Conservation (phyloP, 2,888 invertebrate species). For the Spodoptera littoralis region DNA sequence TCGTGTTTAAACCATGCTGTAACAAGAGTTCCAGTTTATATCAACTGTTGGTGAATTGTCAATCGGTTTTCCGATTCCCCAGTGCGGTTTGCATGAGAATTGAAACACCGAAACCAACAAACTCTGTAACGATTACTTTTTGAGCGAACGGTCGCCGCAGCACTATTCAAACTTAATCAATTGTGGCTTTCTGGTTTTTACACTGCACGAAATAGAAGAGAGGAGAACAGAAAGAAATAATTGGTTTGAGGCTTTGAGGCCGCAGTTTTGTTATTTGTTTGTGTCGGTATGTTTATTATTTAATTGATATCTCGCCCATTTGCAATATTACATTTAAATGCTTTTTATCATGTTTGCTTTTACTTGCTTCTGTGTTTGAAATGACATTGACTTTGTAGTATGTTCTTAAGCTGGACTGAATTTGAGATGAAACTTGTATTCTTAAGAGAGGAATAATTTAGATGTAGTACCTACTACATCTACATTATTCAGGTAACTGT, state of each 20-base stretch:
- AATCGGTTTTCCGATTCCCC: constrained; percentile 62
- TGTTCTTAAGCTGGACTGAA: no score
- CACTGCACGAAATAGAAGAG: constrained; percentile 10
- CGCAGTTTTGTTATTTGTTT: constrained; percentile 6
- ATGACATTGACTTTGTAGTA: no score
- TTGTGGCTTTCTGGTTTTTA: constrained; percentile 37
- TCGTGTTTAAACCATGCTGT: constrained; percentile 25
- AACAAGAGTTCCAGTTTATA: constrained; percentile 49
- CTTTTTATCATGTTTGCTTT: no score
- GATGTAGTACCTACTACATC: no score
- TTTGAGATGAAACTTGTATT: no score
- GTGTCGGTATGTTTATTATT: background rate
- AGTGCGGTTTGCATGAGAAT: constrained; percentile 68
- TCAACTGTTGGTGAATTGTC: constrained; percentile 65
- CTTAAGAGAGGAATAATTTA: no score
- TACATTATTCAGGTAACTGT: no score
- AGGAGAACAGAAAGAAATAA: constrained; percentile 13
- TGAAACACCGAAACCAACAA: constrained; percentile 66
- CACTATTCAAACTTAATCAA: constrained; percentile 56
- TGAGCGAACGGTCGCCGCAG: constrained; percentile 57
- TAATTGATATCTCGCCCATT: no score
- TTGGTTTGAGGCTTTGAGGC: constrained; percentile 4
- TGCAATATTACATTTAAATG: no score
- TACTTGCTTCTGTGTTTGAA: no score
- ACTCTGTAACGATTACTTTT: constrained; percentile 61